Conservation (phyloP, 1,140 invertebrate species). For the Galendromus occidentalis region DNA sequence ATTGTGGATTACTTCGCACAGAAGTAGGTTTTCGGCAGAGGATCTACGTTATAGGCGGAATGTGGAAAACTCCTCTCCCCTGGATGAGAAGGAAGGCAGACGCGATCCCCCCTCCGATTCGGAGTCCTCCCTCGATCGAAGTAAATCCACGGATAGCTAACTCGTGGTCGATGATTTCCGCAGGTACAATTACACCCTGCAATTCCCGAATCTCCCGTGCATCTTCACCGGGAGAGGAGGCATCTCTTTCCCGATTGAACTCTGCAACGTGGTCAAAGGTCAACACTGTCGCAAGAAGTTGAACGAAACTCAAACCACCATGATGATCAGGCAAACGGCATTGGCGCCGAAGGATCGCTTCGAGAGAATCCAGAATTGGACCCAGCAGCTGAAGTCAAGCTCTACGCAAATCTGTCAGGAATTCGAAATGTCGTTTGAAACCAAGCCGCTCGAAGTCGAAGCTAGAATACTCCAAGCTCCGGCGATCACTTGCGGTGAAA, state of each 20-base stretch:
- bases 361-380: slow-evolving; percentile 17
- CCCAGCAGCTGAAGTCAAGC: slow-evolving; percentile 15
- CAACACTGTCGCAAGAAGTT: slow-evolving; percentile 21
- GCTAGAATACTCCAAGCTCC: slow-evolving; percentile 20
- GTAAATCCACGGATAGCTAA: too few species aligned
- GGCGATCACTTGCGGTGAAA: slow-evolving; percentile 11
- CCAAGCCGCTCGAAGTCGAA: slow-evolving; percentile 14
- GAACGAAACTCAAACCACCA: slow-evolving; percentile 14
- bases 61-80: too few species aligned
- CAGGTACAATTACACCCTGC: slow-evolving; percentile 17
- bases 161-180: too few species aligned
- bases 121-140: too few species aligned
- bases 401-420: slow-evolving; percentile 20
- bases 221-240: slow-evolving; percentile 22
- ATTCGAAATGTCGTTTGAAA: slow-evolving; percentile 20
- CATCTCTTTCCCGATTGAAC: slow-evolving; percentile 25
- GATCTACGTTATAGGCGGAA: too few species aligned
- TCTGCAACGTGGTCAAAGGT: slow-evolving; percentile 23
- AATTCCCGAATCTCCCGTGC: slow-evolving; percentile 24
- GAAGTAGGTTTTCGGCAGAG: too few species aligned
- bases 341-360: slow-evolving; percentile 21
- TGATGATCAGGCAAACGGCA: slow-evolving; percentile 22
- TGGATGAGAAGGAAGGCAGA: too few species aligned
- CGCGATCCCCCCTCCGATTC: too few species aligned
- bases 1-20: slow-evolving; percentile 24